Evolutionary conservation across 2,888 invertebrate species (phyloP).

Genomic region (Caenorhabditis sp.): DNA sequence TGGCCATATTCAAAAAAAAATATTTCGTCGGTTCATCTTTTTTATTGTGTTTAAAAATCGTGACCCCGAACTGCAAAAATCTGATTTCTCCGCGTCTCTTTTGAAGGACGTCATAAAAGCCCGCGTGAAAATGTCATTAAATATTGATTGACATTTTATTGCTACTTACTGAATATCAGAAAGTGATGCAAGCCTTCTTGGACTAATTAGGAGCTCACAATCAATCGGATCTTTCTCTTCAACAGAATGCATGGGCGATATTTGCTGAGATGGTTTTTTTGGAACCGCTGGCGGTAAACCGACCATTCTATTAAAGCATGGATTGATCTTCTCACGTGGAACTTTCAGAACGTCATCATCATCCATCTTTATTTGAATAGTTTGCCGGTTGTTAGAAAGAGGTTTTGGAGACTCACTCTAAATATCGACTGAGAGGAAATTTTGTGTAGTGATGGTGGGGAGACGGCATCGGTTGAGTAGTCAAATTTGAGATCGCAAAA

Average conservation of each 20-base stretch:
- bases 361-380: constrained; percentile 32
- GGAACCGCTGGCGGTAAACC: constrained; percentile 23
- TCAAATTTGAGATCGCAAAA: constrained; percentile 62
- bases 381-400: neutral
- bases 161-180: constrained; percentile 37
- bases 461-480: constrained; percentile 31
- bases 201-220: constrained; percentile 27
- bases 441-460: constrained; percentile 22
- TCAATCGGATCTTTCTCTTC: constrained; percentile 20
- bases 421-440: constrained; percentile 42
- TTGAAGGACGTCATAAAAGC: too few relatives aligned
- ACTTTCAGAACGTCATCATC: constrained; percentile 28
- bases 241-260: neutral
- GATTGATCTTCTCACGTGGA: constrained; percentile 18
- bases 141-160: too few relatives aligned
- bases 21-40: too few relatives aligned
- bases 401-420: constrained; percentile 20
- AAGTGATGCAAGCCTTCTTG: constrained; percentile 24
- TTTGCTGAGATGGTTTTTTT: constrained; percentile 2
- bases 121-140: too few relatives aligned
- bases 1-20: too few relatives aligned
- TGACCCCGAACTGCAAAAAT: too few relatives aligned
- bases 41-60: too few relatives aligned
- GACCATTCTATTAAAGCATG: constrained; percentile 15
- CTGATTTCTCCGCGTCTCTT: too few relatives aligned